Evolutionary conservation across 1,140 invertebrate genomes (phyloP).

Genomic region (Calliphora vicina): DNA sequence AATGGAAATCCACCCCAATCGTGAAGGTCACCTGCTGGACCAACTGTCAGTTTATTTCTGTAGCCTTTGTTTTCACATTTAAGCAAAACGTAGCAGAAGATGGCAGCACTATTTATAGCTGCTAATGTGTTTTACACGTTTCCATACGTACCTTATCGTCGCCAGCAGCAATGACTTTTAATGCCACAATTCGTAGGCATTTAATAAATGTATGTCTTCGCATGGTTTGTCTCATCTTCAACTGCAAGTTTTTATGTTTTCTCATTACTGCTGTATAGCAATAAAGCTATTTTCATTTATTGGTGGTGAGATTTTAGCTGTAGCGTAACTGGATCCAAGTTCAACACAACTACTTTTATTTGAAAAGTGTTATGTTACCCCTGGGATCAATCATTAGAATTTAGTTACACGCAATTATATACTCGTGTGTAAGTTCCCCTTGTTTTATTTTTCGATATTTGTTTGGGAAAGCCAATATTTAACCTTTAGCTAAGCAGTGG

Average conservation of each 20-base stretch:
- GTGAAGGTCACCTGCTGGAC: conserved; percentile 28
- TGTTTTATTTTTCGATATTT: background rate
- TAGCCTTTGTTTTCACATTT: background rate
- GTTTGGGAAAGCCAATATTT: background rate
- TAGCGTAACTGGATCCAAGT: background rate
- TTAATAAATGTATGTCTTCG: background rate
- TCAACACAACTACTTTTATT: background rate
- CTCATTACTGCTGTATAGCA: background rate
- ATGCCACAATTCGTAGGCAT: background rate
- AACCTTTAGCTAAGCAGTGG: background rate
- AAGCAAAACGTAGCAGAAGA: background rate
- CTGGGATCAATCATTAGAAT: conserved; percentile 18
- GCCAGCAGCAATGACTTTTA: background rate
- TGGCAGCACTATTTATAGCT: background rate
- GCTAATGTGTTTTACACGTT: background rate
- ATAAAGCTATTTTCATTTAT: background rate
- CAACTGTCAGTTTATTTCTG: background rate
- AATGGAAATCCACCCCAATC: conserved; percentile 19
- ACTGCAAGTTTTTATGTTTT: background rate
- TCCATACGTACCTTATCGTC: background rate
- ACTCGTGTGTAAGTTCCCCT: background rate
- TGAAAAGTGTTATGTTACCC: conserved; percentile 26
- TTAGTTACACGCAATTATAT: conserved; percentile 32
- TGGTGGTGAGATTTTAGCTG: background rate
- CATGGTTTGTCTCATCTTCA: background rate